Percentiles rank a stretch among this genome's conserved stretches.
phyloP scores from a whole-genome alignment of 2,888 invertebrate species.

The Prosopocoilus inquinatus region DNA sequence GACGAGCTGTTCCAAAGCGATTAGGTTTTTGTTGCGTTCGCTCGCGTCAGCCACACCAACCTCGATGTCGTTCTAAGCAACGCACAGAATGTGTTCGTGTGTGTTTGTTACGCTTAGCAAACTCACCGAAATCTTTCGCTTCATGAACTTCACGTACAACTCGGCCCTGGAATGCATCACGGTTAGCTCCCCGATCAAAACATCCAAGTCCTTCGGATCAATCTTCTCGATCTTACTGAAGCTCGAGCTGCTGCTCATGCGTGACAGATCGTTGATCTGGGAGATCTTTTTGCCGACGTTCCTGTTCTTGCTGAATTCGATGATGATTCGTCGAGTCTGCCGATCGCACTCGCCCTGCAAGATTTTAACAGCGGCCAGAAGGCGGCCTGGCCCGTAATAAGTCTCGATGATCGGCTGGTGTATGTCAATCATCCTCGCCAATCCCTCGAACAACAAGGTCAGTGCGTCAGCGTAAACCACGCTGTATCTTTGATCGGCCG shows the following conservation, averaged over 20 bases:
- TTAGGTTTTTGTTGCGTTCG: slow-evolving; percentile 51
- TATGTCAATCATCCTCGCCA: slow-evolving; percentile 79
- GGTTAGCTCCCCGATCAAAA: slow-evolving; percentile 85
- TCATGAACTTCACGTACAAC: slow-evolving; percentile 85
- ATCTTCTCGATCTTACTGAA: slow-evolving; percentile 56
- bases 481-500: slow-evolving; percentile 68
- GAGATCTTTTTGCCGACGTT: slow-evolving; percentile 63
- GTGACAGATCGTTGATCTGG: slow-evolving; percentile 60
- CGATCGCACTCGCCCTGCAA: slow-evolving; percentile 79
- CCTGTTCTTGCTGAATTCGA: slow-evolving; percentile 71
- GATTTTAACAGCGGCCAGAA: slow-evolving; percentile 68
- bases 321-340: slow-evolving; percentile 60
- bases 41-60: slow-evolving; percentile 56
- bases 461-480: slow-evolving; percentile 84
- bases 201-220: slow-evolving; percentile 84
- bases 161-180: slow-evolving; percentile 88
- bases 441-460: slow-evolving; percentile 74
- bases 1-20: slow-evolving; percentile 64
- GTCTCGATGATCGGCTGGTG: slow-evolving; percentile 88
- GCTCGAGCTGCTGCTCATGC: slow-evolving; percentile 45
- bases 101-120: no score
- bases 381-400: slow-evolving; percentile 78
- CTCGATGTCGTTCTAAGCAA: slow-evolving; percentile 65
- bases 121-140: slow-evolving; percentile 69
- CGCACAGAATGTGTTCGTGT: no score